These are phyloP conservation scores for Cylloceria caligata DNA, from an alignment of 2,888 invertebrate genomes.

Conservation along the genomic window DNA sequence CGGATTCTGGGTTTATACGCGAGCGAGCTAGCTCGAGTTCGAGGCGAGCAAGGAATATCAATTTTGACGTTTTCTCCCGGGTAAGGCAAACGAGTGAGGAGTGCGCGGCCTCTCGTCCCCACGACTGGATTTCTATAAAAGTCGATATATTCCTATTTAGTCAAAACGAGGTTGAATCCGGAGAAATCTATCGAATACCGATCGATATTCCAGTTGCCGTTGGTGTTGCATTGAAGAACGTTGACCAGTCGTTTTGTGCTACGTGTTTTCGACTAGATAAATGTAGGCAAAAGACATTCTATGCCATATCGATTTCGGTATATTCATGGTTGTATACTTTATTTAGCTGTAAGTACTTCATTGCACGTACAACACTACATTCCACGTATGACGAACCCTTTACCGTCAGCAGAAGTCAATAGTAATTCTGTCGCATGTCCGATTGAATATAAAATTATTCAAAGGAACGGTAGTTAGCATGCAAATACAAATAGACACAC, in stretches of 20 bases:
- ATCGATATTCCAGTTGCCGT: conserved; percentile 76
- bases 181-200: conserved; percentile 80
- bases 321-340: conserved; percentile 32
- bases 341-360: conserved; percentile 31
- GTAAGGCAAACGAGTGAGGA: conserved; percentile 54
- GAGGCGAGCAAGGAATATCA: conserved; percentile 81
- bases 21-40: conserved; percentile 69
- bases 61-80: conserved; percentile 80
- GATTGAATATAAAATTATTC: neutral
- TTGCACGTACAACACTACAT: conserved; percentile 18
- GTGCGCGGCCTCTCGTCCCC: conserved; percentile 55
- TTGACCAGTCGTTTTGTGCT: conserved; percentile 13
- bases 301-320: conserved; percentile 42
- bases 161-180: conserved; percentile 79
- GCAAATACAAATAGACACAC: neutral
- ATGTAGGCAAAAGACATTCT: conserved; percentile 51
- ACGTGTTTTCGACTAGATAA: conserved; percentile 51
- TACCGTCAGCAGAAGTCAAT: too few relatives aligned
- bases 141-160: conserved; percentile 81
- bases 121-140: conserved; percentile 75
- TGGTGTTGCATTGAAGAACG: conserved; percentile 40
- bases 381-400: neutral
- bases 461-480: neutral
- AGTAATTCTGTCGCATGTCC: neutral
- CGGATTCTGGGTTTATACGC: conserved; percentile 81